phyloP scores from a whole-genome alignment of 2,888 invertebrate genomes.

The Agonopterix heracliana region DNA sequence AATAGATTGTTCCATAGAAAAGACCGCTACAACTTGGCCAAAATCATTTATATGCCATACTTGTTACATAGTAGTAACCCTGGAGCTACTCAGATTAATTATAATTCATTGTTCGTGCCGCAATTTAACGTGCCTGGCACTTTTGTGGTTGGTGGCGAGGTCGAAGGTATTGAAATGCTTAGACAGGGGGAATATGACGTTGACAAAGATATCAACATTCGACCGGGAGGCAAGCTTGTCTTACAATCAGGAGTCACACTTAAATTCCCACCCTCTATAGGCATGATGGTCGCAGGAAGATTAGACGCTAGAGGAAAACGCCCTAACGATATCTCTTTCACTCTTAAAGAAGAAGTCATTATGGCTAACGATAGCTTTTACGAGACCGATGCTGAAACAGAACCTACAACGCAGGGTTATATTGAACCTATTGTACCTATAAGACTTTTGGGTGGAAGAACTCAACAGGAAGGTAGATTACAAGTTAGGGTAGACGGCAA shows the following conservation, averaged over 20 bases:
- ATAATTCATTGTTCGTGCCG: slow-evolving; percentile 85
- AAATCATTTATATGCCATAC: slow-evolving; percentile 93
- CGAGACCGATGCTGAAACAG: slow-evolving; percentile 74
- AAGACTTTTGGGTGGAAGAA: slow-evolving; percentile 87
- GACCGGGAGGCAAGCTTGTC: slow-evolving; percentile 93
- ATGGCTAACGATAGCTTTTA: slow-evolving; percentile 79
- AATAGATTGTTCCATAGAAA: slow-evolving; percentile 88
- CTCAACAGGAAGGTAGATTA: slow-evolving; percentile 89
- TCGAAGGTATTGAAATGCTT: slow-evolving; percentile 91
- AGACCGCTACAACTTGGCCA: slow-evolving; percentile 95
- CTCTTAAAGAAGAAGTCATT: slow-evolving; percentile 84
- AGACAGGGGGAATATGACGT: slow-evolving; percentile 93
- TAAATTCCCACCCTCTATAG: slow-evolving; percentile 93
- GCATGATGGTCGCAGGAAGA: slow-evolving; percentile 97
- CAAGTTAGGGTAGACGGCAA: slow-evolving; percentile 89
- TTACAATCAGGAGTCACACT: slow-evolving; percentile 92
- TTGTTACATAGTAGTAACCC: slow-evolving; percentile 93
- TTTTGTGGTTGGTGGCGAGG: slow-evolving; percentile 90
- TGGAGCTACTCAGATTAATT: slow-evolving; percentile 87
- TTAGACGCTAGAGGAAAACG: slow-evolving; percentile 88
- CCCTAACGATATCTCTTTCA: slow-evolving; percentile 87
- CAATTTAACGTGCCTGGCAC: slow-evolving; percentile 83
- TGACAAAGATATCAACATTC: slow-evolving; percentile 93
- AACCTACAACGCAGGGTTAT: slow-evolving; percentile 77
- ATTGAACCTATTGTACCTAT: slow-evolving; percentile 82